Conservation (phyloP, 2,888 invertebrate genomes). For the Julus scandinavius region DNA sequence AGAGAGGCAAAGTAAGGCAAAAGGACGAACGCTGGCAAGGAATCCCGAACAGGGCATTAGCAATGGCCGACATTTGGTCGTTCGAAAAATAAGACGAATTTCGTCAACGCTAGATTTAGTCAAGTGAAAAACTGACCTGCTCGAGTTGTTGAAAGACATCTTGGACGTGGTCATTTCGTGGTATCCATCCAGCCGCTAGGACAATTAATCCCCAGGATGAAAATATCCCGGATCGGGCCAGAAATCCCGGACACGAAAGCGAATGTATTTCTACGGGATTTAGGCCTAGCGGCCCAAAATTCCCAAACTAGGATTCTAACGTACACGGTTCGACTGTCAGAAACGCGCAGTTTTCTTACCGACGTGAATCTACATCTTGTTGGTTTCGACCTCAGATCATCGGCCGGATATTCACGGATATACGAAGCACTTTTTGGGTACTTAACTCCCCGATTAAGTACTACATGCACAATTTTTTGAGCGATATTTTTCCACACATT, state of each 20-base stretch:
- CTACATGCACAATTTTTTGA: background rate
- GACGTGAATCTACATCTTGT: constrained; percentile 1
- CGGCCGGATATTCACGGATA: background rate
- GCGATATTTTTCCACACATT: background rate
- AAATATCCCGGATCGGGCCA: background rate
- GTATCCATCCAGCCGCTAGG: constrained; percentile 9
- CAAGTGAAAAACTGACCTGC: background rate
- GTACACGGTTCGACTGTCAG: background rate
- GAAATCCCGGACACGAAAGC: background rate
- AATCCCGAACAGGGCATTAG: constrained; percentile 20
- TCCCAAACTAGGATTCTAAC: background rate
- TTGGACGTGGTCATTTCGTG: constrained; percentile 42
- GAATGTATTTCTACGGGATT: background rate
- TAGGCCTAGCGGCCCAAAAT: constrained; percentile 8
- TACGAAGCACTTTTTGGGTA: background rate
- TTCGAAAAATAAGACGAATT: background rate
- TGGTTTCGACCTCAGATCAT: background rate
- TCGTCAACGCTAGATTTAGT: background rate
- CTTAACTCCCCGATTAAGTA: background rate
- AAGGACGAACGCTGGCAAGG: background rate
- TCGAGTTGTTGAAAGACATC: constrained; percentile 25
- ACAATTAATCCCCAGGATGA: background rate
- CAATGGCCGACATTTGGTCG: constrained; percentile 33
- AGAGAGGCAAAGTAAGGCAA: background rate
- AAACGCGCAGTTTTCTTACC: background rate